These are phyloP conservation scores for Tupaia chinensis DNA, from an alignment of 2,113 vertebrate species.

Conservation along the genomic window DNA sequence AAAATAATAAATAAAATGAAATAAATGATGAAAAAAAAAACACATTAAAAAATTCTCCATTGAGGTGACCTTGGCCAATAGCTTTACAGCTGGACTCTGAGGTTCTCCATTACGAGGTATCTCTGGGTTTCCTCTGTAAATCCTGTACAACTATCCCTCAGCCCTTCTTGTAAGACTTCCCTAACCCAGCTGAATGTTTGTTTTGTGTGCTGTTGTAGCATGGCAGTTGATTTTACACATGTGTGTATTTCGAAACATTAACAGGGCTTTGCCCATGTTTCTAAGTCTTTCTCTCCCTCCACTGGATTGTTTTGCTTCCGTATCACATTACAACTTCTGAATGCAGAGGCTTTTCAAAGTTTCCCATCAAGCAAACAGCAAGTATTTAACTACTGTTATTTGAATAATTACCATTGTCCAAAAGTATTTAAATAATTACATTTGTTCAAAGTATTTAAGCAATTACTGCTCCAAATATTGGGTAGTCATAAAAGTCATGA, in stretches of 20 bases:
- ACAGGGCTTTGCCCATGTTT: background rate
- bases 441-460: background rate
- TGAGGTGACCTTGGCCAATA: background rate
- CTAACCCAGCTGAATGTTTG: background rate
- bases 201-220: background rate
- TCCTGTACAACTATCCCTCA: background rate
- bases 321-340: background rate
- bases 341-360: slow-evolving; percentile 13
- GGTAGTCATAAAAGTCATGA: too few species aligned
- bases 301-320: background rate
- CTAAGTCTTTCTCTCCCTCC: background rate
- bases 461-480: background rate
- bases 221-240: background rate
- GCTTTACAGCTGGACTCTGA: background rate
- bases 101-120: background rate
- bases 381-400: slow-evolving; percentile 24
- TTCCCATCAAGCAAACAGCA: background rate
- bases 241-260: background rate
- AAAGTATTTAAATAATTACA: background rate
- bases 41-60: background rate
- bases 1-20: too few species aligned
- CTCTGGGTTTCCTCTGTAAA: background rate
- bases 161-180: background rate
- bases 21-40: too few species aligned
- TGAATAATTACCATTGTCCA: background rate